Base-by-base conservation (phyloP, 2,113 vertebrate genomes). In the Elachura formosa region DNA sequence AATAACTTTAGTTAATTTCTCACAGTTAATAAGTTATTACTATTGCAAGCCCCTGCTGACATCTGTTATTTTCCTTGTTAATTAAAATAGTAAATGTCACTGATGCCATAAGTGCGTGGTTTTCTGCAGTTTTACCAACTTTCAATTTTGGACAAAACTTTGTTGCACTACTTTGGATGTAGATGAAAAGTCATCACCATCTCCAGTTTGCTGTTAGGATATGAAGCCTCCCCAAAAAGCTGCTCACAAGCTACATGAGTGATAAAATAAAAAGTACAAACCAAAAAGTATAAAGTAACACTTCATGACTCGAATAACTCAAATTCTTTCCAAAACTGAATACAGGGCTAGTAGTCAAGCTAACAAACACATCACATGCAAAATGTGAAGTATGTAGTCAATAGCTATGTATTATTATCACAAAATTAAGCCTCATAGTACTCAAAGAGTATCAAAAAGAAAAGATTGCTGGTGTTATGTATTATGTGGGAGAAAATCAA, bases 241-340 rank as follows among this genome's bases (percentile, higher is more conserved):
- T 74, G 41, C 14, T 38, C 4, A 0, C 29, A 63, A 75, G 34
- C 73, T 34, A 22, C 0, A 0, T 25, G 18, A 84, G 29, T 45
- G 9, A 67, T 25, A 12, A 77, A 31, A 25, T 5, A 22, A 36
- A 49, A 36, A 43, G 18, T 52, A 33, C 33, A 52, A 74, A 71
- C 13, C 23, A 33, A 59, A 54, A 83, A 34, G 28, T 29, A 19
- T 33, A 21, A 54, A 46, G 14, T 9, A 72, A 54, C 14, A 62
- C 6, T 5, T 19, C 41, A 34, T 58, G 28, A 43, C 26, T 43
- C 29, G 11, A 63, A 34, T 26, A 73, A 43, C 8, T 66, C 55
- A 5, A 64, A 25, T 62, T 81, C 61, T 13, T 79, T 64, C 63
- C 67, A 76, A 85, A 85, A 59, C 3, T 40, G 26, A 78, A 31